Base-by-base conservation (phyloP, 2,888 invertebrate genomes). In the Andricus quercusramuli region DNA sequence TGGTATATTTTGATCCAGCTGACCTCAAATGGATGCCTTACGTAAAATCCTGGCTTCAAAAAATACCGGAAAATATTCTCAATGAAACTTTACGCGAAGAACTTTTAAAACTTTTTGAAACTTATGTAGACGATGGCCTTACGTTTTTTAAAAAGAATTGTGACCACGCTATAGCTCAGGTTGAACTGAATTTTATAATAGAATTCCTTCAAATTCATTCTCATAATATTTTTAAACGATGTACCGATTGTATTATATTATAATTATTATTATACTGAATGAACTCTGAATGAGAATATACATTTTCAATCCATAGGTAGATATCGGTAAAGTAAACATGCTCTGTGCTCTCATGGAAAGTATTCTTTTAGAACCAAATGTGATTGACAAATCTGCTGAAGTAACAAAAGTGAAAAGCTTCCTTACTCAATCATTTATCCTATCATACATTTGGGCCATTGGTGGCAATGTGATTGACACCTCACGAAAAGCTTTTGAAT, bases 1-100 rank as follows among this genome's bases (percentile, higher is more conserved):
- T 98, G 98, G 98, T 98, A 2, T 98, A 97, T 91, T 95, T 98
- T 13, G 98, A 98, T 91, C 95, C 98, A 0, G 94, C 95, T 3
- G 97, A 98, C 88, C 93, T 98, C 74, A 96, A 96, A 77, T 98
- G 97, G 95, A 90, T 96, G 86, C 98, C 98, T 0, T 96, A 95
- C 86, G 96, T 97, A 0, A 94, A 95, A 84, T 96, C 97, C 0
- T 98, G 98, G 98, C 91, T 96, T 2, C 93, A 94, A 0, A 93
- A 93, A 20, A 90, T 95, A 3, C 90, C 94, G 0, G 94, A 94
- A 0, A 93, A 92, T 82, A 88, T 94, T 3, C 93, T 94, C 64
- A 93, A 92, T 25, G 93, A 93, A 17, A 95, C 95, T 76, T 94
- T 96, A 83, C 93, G 94, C 4, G 95, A 95, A 0, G 96, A 95